Conservation (phyloP, 2,888 invertebrate species). For the Drosophila nr. medialis region DNA sequence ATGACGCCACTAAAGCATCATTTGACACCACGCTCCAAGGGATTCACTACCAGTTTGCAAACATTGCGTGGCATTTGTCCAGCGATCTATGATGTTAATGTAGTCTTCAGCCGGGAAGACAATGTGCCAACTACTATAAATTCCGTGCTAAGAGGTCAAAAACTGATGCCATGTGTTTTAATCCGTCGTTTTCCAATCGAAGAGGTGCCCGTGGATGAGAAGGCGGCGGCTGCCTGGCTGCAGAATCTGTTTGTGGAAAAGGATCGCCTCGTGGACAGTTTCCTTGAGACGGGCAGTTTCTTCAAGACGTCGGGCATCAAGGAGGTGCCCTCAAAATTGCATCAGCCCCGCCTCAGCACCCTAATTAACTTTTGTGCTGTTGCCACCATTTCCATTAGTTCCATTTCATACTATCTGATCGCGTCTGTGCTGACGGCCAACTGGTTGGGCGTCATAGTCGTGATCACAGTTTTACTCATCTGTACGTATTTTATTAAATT, state of each 20-base stretch:
- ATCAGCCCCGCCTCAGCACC: constrained; percentile 88
- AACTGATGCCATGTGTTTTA: constrained; percentile 90
- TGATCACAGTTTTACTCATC: constrained; percentile 23
- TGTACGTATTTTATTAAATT: constrained; percentile 35
- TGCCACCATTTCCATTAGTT: constrained; percentile 77
- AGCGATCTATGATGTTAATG: constrained; percentile 93
- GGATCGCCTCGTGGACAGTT: constrained; percentile 86
- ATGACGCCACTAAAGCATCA: constrained; percentile 94
- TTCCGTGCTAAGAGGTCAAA: constrained; percentile 90
- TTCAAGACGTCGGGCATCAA: constrained; percentile 90
- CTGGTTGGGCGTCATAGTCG: constrained; percentile 44
- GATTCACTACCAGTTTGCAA: constrained; percentile 94
- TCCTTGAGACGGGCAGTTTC: constrained; percentile 88
- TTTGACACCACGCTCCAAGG: constrained; percentile 96
- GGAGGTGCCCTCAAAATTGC: constrained; percentile 86
- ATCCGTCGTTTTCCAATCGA: constrained; percentile 93
- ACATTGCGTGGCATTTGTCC: constrained; percentile 92
- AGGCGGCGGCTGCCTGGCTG: constrained; percentile 91
- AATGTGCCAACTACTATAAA: constrained; percentile 87
- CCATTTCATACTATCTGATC: constrained; percentile 46
- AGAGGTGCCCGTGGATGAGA: constrained; percentile 90
- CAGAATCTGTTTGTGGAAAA: constrained; percentile 92
- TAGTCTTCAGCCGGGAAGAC: constrained; percentile 89
- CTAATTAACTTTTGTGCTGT: constrained; percentile 90
- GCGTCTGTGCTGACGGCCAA: constrained; percentile 50